These are phyloP conservation scores for Campylorhamphus procurvoides DNA, from an alignment of 2,113 vertebrate genomes.

Conservation along the genomic window DNA sequence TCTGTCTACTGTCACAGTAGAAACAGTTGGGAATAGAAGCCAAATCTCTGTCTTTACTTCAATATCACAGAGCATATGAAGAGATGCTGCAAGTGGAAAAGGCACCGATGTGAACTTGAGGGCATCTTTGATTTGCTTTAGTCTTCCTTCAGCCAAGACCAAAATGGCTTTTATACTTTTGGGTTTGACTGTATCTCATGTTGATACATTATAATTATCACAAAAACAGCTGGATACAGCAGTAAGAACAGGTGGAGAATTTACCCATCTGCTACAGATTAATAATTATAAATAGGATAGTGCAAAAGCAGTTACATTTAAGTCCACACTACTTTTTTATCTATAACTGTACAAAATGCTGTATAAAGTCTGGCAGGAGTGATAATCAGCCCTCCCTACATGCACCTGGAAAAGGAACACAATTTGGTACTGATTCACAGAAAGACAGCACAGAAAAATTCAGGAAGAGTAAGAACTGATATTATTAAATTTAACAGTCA, in stretches of 20 bases:
- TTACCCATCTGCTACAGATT: slow-evolving; percentile 32
- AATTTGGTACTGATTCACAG: neutral
- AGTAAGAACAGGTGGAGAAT: slow-evolving; percentile 46
- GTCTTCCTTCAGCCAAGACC: neutral
- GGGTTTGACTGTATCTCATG: neutral
- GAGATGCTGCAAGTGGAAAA: neutral
- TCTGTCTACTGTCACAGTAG: neutral
- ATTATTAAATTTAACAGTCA: neutral
- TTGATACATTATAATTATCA: slow-evolving; percentile 39
- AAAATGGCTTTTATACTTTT: slow-evolving; percentile 1
- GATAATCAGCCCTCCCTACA: neutral
- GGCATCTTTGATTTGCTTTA: neutral
- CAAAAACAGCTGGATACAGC: slow-evolving; percentile 32
- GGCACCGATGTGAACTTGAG: neutral
- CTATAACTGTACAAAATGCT: neutral
- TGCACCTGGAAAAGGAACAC: neutral
- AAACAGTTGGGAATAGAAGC: neutral
- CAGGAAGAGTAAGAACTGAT: neutral
- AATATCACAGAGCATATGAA: neutral
- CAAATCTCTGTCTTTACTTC: neutral
- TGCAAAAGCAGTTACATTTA: neutral
- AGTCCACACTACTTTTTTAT: neutral
- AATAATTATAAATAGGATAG: neutral
- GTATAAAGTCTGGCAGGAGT: neutral
- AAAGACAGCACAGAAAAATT: neutral